Base-by-base conservation (phyloP, 2,797 vertebrate genomes). In the Catamblyrhynchus diadema region DNA sequence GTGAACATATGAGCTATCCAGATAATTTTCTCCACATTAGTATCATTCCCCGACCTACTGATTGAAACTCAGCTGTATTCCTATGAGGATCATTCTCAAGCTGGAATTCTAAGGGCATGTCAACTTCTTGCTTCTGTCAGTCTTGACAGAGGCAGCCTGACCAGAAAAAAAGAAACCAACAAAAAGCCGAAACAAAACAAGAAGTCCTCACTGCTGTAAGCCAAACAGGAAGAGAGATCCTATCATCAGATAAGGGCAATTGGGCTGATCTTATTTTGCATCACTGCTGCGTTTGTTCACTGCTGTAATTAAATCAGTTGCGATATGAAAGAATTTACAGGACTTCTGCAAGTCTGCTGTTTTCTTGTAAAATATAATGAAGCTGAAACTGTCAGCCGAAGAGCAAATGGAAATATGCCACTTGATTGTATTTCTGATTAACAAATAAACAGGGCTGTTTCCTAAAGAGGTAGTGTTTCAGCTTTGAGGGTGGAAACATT, bases 1-100 rank as follows among this genome's bases (percentile, higher is more conserved):
- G 99, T 6, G 99, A 99, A 96, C 99, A 99, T 97, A 99, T 99
- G 97, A 99, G 99, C 97, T 99, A 99, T 97, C 99, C 99, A 2
- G 99, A 99, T 98, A 99, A 99, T 98, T 99, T 99, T 97, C 99
- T 99, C 93, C 99, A 99, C 98, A 99, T 99, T 97, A 98, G 99
- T 94, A 86, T 99, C 96, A 94, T 99, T 97, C 99, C 99, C 7
- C 96, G 97, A 15, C 98, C 99, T 57, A 98, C 97, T 60, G 99
- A 99, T 95, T 99, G 98, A 99, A 96, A 92, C 89, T 94, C 93
- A 24, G 50, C 86, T 67, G 6, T 81, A 22, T 30, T 66, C 79
- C 5, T 61, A 81, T 67, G 75, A 96, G 93, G 95, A 96, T 88
- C 85, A 14, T 83, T 96, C 94, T 91, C 71, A 50, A 92, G 93